These are phyloP conservation scores for Globodera rostochiensis DNA, from an alignment of 1,140 invertebrate species.

Conservation along the genomic window DNA sequence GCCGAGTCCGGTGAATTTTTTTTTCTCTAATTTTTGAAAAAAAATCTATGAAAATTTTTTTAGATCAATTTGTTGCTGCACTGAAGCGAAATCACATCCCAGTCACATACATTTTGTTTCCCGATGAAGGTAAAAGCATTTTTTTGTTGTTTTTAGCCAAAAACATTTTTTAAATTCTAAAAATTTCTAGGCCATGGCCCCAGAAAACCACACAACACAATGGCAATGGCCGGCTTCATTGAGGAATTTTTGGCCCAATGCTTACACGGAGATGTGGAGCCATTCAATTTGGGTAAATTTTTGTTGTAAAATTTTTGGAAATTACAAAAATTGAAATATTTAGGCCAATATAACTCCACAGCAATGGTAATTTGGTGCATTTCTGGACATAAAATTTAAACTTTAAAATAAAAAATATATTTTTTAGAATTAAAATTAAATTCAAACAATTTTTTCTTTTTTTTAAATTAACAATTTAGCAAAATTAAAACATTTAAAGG, in stretches of 20 bases:
- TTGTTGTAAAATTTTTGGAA: not conserved
- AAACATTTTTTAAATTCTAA: not conserved
- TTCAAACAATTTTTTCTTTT: conserved; percentile 9
- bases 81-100: conserved; percentile 57
- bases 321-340: not conserved
- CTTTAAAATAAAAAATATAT: not conserved
- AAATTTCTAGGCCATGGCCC: conserved; percentile 35
- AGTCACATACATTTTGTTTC: conserved; percentile 54
- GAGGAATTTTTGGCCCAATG: conserved; percentile 54
- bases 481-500: not conserved
- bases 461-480: too few relatives aligned
- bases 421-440: not conserved
- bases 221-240: conserved; percentile 53
- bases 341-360: conserved; percentile 53
- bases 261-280: conserved; percentile 51
- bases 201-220: conserved; percentile 50
- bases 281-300: conserved; percentile 33
- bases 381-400: too few relatives aligned
- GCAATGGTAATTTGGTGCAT: conserved; percentile 34
- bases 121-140: conserved; percentile 42
- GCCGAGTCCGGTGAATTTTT: conserved; percentile 46
- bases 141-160: too few relatives aligned
- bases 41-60: conserved; percentile 23
- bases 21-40: not conserved
- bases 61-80: conserved; percentile 61